Conservation (phyloP, 2,888 invertebrate genomes). For the Trichopoda pennipes region DNA sequence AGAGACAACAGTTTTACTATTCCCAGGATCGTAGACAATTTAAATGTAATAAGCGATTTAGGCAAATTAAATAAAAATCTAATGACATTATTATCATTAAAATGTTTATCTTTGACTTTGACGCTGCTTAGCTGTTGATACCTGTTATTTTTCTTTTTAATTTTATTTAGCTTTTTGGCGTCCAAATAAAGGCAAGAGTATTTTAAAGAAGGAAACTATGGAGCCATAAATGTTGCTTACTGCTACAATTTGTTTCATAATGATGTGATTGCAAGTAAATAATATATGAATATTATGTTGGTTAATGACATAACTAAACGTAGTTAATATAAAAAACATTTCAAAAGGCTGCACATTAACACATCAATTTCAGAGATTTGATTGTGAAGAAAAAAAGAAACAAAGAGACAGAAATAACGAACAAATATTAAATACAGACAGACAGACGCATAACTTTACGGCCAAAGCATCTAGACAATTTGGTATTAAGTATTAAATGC, state of each 20-base stretch:
- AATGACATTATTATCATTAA: constrained; percentile 47
- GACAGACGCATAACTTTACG: constrained; percentile 8
- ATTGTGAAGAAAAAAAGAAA: neutral
- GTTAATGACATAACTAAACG: constrained; percentile 66
- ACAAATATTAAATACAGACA: too few relatives aligned
- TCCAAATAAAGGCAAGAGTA: too few relatives aligned
- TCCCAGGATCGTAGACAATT: constrained; percentile 35
- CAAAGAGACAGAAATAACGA: too few relatives aligned
- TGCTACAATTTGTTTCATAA: constrained; percentile 65
- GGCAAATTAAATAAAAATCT: constrained; percentile 37
- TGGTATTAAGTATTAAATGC: constrained; percentile 15
- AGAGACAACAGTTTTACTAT: neutral
- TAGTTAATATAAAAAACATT: constrained; percentile 68
- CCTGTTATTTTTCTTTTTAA: constrained; percentile 6
- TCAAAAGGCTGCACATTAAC: constrained; percentile 66
- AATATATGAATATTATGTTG: constrained; percentile 67
- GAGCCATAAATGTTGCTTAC: constrained; percentile 28
- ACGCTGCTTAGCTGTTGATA: constrained; percentile 23
- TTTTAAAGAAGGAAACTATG: too few relatives aligned
- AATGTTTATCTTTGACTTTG: constrained; percentile 31
- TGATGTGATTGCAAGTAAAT: constrained; percentile 66
- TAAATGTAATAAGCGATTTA: constrained; percentile 35
- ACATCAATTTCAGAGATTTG: constrained; percentile 61
- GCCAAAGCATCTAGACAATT: neutral
- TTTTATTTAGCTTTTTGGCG: neutral